These are phyloP conservation scores for Steatocranus sp. DNA, from an alignment of 2,797 vertebrate species.

Conservation along the genomic window DNA sequence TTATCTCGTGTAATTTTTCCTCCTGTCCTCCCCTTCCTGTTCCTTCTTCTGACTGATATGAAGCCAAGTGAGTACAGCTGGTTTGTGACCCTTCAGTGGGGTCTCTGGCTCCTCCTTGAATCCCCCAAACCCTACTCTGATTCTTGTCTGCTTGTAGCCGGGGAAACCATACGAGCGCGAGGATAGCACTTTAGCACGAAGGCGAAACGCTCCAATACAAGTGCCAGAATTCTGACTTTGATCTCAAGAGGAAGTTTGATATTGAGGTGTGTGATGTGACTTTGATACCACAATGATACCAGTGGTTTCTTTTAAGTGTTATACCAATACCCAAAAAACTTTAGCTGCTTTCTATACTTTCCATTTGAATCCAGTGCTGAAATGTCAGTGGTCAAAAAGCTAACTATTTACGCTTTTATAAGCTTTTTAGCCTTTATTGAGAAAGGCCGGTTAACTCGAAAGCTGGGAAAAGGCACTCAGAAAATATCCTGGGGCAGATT, in stretches of 20 bases:
- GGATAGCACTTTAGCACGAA: neutral
- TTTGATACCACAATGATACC: neutral
- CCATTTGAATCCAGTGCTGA: neutral
- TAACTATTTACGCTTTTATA: neutral
- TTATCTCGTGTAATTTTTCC: neutral
- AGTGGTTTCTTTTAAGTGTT: neutral
- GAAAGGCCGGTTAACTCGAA: neutral
- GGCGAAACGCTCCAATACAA: neutral
- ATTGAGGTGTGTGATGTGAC: neutral
- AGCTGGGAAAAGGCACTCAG: neutral
- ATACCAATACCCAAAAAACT: neutral
- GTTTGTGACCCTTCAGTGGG: constrained; percentile 26
- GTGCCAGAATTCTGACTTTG: neutral
- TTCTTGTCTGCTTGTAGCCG: neutral
- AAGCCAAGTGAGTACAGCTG: constrained; percentile 44
- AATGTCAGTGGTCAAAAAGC: neutral
- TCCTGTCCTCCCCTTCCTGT: neutral
- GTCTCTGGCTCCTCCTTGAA: neutral
- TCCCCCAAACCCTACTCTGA: neutral
- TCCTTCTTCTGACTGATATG: neutral
- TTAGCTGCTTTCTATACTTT: neutral
- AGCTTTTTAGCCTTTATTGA: neutral
- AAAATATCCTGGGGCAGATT: neutral
- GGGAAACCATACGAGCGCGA: neutral
- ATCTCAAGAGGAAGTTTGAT: neutral